Base-by-base conservation (phyloP, 2,797 vertebrate species). In the Lepidocolaptes lacrymiger region DNA sequence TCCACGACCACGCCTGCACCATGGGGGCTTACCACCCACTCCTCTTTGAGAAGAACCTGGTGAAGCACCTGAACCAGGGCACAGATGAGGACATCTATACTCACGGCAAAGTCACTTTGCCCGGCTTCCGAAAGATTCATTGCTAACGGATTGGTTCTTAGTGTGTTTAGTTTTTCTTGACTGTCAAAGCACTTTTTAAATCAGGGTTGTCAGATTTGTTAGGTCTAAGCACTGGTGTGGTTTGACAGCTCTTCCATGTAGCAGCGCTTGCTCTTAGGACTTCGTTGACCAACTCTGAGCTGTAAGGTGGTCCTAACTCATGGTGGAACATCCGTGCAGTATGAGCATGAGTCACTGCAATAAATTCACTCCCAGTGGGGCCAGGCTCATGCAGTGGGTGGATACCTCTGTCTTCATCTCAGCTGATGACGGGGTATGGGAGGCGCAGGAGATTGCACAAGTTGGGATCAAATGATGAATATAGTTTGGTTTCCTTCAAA, bases 1-100 rank as follows among this genome's bases (percentile, higher is more conserved):
- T 96, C 51, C 96, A 97, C 0, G 98, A 98, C 82, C 96, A 61
- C 3, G 98, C 98, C n/a, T 98, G 98, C 82, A 98, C 98, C 1
- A 84, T 98, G 97, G 98, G 98, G 1, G 98, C 97, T 59, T 98
- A 98, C 90, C 98, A 98, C 76, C 98, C 98, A 0, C 96, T 98
- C 37, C 96, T 98, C 63, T 98, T 98, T 44, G 98, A 98, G 96
- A 98, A 98, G 64, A 98, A 98, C 72, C 37, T 98, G 94, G 97
- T 98, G 79, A 98, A 98, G 81, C 96, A 97, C n/a, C 78, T 98
- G 48, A 98, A 98, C 58, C 96, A 77, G 71, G 98, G 98, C 68
- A 93, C 96, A 0, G 97, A 98, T 2, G 93, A 98, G 68, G 97
- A 97, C 81, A 98, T 98, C 74, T 97, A 97, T 43, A 84, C 88